phyloP scores from a whole-genome alignment of 2,888 invertebrate genomes.

The Cryptophagus acutangulus region DNA sequence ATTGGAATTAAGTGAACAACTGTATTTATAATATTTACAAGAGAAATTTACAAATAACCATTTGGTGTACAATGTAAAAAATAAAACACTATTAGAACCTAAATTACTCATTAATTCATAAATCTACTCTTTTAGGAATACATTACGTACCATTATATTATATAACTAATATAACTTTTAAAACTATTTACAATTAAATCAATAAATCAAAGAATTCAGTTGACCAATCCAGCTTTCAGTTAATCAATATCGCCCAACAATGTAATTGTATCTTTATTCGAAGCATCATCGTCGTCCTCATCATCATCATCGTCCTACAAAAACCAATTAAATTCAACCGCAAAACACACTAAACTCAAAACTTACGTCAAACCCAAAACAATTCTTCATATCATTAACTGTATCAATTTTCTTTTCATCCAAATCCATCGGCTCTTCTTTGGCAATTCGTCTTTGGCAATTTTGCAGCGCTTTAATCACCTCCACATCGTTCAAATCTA shows the following conservation, averaged over 20 bases:
- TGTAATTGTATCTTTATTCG: slow-evolving; percentile 41
- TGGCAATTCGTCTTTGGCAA: slow-evolving; percentile 41
- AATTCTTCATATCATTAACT: slow-evolving; percentile 65
- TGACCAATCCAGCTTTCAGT: slow-evolving; percentile 28
- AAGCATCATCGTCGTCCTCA: slow-evolving; percentile 36
- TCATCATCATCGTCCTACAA: slow-evolving; percentile 46
- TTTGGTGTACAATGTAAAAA: no score
- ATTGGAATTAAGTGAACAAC: no score
- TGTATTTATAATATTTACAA: no score
- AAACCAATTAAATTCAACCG: slow-evolving; percentile 5
- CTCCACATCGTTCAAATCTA: slow-evolving; percentile 48
- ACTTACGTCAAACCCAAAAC: slow-evolving; percentile 79
- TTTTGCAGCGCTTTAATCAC: slow-evolving; percentile 46
- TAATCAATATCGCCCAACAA: slow-evolving; percentile 39
- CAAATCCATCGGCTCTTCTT: slow-evolving; percentile 33
- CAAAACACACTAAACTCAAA: slow-evolving; percentile 5
- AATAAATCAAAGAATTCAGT: no score
- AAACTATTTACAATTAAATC: no score
- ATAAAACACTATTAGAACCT: no score
- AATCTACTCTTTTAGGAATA: no score
- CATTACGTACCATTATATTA: no score
- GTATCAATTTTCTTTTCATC: slow-evolving; percentile 44
- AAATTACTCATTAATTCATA: no score
- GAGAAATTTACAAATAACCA: no score
- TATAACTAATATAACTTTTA: no score